Evolutionary conservation across 2,888 invertebrate genomes (phyloP).

Genomic region (Ditula angustiorana): DNA sequence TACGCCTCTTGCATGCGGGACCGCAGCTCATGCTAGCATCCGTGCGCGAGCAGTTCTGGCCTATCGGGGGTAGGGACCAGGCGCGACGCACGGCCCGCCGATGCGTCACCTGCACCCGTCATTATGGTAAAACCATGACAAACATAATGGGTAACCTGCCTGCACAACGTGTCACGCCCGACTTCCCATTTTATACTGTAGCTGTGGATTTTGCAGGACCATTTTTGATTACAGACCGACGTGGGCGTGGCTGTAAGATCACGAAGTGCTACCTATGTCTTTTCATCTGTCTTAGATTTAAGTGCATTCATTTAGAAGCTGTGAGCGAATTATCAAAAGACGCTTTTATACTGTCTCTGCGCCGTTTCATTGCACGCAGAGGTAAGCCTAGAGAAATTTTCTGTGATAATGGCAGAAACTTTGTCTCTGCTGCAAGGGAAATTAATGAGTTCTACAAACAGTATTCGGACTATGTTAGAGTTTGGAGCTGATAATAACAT

Average conservation of each 20-base stretch:
- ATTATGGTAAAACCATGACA: slow-evolving; percentile 12
- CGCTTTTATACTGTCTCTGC: neutral
- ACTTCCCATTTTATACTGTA: neutral
- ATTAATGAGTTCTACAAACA: too few species aligned
- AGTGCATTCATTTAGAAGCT: neutral
- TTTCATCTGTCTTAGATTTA: neutral
- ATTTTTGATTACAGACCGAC: neutral
- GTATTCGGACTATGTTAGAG: too few species aligned
- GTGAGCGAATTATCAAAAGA: neutral
- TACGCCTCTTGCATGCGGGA: slow-evolving; percentile 26
- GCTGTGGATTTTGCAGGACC: neutral
- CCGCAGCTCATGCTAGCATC: slow-evolving; percentile 26
- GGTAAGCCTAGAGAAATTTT: neutral
- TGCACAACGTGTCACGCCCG: neutral
- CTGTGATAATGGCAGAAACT: neutral
- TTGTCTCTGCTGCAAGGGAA: neutral
- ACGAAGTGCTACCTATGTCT: neutral
- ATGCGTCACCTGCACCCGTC: slow-evolving; percentile 17
- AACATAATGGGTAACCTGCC: slow-evolving; percentile 34
- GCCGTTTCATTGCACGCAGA: neutral
- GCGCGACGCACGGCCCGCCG: slow-evolving; percentile 23
- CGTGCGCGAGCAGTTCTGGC: slow-evolving; percentile 31
- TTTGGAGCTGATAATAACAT: too few species aligned
- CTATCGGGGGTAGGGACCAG: slow-evolving; percentile 22
- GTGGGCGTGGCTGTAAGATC: neutral